These are phyloP conservation scores for Polydrusus pterygomalis DNA, from an alignment of 2,888 invertebrate species.

Conservation along the genomic window DNA sequence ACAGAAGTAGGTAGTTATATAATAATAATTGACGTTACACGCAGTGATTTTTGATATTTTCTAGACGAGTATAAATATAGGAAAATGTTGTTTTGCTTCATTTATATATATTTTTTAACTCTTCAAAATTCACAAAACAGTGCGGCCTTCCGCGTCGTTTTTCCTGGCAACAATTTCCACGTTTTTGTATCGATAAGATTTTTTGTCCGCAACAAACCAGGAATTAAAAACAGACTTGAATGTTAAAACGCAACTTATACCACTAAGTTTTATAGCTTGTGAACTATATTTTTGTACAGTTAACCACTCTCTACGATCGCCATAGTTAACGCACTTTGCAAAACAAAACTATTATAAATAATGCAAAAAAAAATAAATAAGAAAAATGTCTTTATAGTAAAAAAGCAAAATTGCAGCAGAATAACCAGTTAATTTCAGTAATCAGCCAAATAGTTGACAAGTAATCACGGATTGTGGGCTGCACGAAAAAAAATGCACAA, in stretches of 20 bases:
- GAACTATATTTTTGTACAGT: too few species aligned
- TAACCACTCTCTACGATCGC: not conserved
- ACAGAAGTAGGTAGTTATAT: constrained; percentile 31
- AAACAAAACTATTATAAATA: constrained; percentile 1
- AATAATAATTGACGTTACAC: constrained; percentile 34
- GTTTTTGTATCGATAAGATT: too few species aligned
- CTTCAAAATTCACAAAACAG: too few species aligned
- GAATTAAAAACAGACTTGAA: too few species aligned
- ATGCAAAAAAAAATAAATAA: too few species aligned
- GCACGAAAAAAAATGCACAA: not conserved
- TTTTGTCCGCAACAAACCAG: too few species aligned
- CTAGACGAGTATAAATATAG: not conserved
- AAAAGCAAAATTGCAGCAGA: not conserved
- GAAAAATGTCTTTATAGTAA: constrained; percentile 17
- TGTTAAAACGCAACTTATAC: too few species aligned
- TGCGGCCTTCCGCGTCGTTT: constrained; percentile 14
- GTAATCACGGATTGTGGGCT: not conserved
- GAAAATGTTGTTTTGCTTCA: not conserved
- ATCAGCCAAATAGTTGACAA: not conserved
- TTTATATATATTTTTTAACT: too few species aligned
- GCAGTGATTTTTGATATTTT: constrained; percentile 11
- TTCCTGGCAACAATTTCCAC: too few species aligned
- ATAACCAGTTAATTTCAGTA: not conserved
- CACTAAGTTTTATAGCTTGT: too few species aligned
- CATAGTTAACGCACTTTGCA: not conserved